These are phyloP conservation scores for Branchinecta lynchi DNA, from an alignment of 1,140 invertebrate species.

Conservation along the genomic window DNA sequence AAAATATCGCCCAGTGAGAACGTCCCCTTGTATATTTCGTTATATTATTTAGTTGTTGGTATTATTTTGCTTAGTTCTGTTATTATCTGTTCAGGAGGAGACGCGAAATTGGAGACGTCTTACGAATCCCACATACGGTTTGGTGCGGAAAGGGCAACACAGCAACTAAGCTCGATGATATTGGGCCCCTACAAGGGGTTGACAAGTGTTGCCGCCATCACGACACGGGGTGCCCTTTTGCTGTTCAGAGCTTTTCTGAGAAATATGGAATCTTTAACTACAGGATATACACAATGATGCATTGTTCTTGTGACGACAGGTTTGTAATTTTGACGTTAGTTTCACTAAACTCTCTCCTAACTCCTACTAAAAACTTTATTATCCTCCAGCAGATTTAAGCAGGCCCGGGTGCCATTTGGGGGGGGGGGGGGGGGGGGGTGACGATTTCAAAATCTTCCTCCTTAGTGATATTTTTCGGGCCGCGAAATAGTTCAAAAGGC, in stretches of 20 bases:
- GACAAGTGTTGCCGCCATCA: slow-evolving; percentile 70
- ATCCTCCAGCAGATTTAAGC: too few species aligned
- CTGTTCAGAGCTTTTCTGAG: slow-evolving; percentile 54
- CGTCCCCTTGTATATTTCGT: too few species aligned
- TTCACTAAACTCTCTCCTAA: too few species aligned
- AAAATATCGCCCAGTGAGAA: too few species aligned
- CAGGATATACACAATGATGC: slow-evolving; percentile 65
- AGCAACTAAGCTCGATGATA: slow-evolving; percentile 51
- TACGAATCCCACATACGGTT: slow-evolving; percentile 61
- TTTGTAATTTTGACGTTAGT: slow-evolving; percentile 28
- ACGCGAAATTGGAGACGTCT: slow-evolving; percentile 41
- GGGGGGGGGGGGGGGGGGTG: too few species aligned
- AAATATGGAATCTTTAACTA: slow-evolving; percentile 69
- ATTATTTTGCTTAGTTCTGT: too few species aligned
- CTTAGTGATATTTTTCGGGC: too few species aligned
- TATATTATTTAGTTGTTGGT: too few species aligned
- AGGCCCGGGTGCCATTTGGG: too few species aligned
- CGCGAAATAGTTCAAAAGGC: too few species aligned
- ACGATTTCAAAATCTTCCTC: too few species aligned
- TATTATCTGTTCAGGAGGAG: slow-evolving; percentile 28
- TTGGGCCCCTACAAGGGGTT: slow-evolving; percentile 55
- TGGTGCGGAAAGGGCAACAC: slow-evolving; percentile 72
- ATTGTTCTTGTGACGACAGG: slow-evolving; percentile 74
- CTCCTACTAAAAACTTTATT: too few species aligned
- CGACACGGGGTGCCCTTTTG: slow-evolving; percentile 60